Percentiles rank a stretch among this genome's conserved stretches.
phyloP scores from a whole-genome alignment of 2,113 vertebrate genomes.

The Papio anubis region DNA sequence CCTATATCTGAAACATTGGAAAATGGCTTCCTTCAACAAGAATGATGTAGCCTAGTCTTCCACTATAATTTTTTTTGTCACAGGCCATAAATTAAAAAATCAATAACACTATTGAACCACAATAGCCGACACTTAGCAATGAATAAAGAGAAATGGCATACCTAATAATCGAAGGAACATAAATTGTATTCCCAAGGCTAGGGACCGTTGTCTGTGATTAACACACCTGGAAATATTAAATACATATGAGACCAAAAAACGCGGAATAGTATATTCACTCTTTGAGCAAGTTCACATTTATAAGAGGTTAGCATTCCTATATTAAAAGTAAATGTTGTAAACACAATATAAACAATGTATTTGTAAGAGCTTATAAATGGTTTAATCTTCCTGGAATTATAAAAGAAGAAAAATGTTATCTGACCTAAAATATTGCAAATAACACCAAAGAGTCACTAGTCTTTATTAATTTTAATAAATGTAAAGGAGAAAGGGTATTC shows the following conservation, averaged over 20 bases:
- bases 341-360: background rate
- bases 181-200: constrained; percentile 75
- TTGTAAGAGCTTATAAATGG: background rate
- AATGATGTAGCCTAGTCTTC: background rate
- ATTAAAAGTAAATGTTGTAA: background rate
- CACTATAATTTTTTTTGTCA: background rate
- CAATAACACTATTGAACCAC: background rate
- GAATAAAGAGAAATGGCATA: constrained; percentile 44
- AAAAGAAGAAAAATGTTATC: background rate
- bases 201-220: constrained; percentile 64
- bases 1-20: background rate
- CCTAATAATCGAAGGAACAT: constrained; percentile 73
- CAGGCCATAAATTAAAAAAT: background rate
- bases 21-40: background rate
- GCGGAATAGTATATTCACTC: background rate
- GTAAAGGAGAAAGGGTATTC: background rate
- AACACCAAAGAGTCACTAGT: background rate
- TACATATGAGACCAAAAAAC: background rate
- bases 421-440: background rate
- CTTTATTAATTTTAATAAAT: background rate
- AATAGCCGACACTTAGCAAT: background rate
- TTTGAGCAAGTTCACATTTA: background rate
- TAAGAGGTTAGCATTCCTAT: background rate
- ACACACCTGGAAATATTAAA: constrained; percentile 70
- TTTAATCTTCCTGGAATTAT: background rate